Conservation (phyloP, 2,888 invertebrate species). For the Melanostoma mellinum region DNA sequence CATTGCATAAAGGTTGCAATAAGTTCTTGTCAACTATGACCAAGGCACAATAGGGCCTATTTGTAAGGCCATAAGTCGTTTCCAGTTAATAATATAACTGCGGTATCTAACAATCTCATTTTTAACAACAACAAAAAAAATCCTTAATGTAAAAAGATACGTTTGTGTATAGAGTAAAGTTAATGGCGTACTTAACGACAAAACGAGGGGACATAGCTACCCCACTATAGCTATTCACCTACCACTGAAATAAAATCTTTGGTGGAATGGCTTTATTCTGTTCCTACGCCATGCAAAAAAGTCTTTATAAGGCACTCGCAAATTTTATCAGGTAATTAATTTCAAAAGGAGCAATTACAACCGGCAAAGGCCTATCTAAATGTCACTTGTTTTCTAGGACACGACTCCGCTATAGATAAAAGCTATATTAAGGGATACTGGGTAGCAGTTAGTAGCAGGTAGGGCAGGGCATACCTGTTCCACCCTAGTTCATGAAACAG, state of each 20-base stretch:
- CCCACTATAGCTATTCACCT: slow-evolving; percentile 38
- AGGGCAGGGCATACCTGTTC: no score
- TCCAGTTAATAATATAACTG: no score
- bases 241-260: background rate
- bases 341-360: slow-evolving; percentile 71
- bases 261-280: no score
- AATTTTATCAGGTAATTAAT: slow-evolving; percentile 72
- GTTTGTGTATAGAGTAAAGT: background rate
- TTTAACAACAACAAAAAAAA: no score
- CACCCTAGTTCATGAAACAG: slow-evolving; percentile 44
- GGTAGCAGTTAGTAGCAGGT: no score
- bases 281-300: slow-evolving; percentile 6
- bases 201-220: slow-evolving; percentile 13
- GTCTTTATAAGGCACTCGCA: slow-evolving; percentile 52
- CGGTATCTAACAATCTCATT: no score
- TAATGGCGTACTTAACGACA: slow-evolving; percentile 26
- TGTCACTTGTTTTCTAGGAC: slow-evolving; percentile 41
- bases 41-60: no score
- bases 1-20: no score
- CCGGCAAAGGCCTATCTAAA: slow-evolving; percentile 66
- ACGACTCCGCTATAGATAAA: slow-evolving; percentile 25
- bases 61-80: no score
- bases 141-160: no score
- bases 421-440: background rate
- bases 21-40: no score